Conservation (phyloP, 2,113 vertebrate species). For the Ptilonorhynchus violaceus region DNA sequence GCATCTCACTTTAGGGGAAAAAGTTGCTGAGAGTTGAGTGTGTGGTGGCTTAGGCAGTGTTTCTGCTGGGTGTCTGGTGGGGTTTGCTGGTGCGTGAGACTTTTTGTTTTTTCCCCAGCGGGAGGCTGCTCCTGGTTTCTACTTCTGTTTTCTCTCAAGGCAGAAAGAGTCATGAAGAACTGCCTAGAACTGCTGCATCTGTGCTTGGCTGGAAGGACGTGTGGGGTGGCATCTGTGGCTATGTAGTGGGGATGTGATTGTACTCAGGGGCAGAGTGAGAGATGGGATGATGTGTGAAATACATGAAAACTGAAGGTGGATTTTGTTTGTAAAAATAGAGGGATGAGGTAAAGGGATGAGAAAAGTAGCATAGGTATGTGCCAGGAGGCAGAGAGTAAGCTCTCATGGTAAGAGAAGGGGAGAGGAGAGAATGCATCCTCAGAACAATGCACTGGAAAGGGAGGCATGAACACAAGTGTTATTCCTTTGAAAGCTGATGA, state of each 20-base stretch:
- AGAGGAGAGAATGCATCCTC: neutral
- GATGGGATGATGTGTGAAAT: neutral
- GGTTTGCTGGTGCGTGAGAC: neutral
- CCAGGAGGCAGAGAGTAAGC: neutral
- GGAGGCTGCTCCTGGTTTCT: neutral
- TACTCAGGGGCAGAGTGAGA: neutral
- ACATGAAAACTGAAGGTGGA: neutral
- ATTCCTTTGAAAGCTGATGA: neutral
- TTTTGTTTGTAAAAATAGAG: neutral
- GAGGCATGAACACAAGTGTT: neutral
- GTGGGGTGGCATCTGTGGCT: neutral
- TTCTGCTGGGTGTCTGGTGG: neutral
- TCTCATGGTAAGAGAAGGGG: neutral
- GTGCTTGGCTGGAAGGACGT: neutral
- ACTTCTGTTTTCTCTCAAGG: neutral
- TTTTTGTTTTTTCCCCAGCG: neutral
- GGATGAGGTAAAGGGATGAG: neutral
- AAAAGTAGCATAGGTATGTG: neutral
- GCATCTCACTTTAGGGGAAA: neutral
- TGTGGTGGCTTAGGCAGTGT: neutral
- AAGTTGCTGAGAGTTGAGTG: neutral
- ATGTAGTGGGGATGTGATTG: neutral
- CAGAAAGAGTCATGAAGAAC: neutral
- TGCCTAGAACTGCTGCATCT: neutral
- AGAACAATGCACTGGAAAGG: neutral